A percentile compares a stretch with the other conserved stretches of the same genome.
Evolutionary conservation across 2,888 invertebrate genomes (phyloP).

Genomic region (Papilio gigon): DNA sequence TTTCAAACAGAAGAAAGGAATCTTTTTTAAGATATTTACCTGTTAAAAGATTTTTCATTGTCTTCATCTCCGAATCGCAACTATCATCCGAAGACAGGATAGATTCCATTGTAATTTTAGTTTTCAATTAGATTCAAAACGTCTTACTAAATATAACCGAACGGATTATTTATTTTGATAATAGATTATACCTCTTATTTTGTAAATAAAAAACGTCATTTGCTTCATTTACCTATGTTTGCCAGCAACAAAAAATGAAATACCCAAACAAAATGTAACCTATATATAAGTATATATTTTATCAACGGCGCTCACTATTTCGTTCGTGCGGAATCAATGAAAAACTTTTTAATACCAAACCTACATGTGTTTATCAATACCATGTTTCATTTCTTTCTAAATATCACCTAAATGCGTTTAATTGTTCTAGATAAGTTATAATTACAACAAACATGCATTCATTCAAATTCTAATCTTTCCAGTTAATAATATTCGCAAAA

Average conservation of each 20-base stretch:
- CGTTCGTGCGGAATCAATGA: too few species aligned
- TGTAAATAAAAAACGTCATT: slow-evolving; percentile 40
- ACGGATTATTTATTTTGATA: slow-evolving; percentile 14
- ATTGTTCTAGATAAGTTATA: too few species aligned
- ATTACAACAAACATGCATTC: too few species aligned
- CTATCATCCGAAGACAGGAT: slow-evolving; percentile 71
- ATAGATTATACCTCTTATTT: slow-evolving; percentile 31
- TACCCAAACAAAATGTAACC: background rate
- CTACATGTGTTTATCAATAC: too few species aligned
- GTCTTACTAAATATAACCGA: background rate
- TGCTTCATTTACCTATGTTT: background rate
- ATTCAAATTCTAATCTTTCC: too few species aligned
- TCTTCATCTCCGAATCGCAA: slow-evolving; percentile 71
- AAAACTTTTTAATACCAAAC: too few species aligned
- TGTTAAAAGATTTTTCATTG: slow-evolving; percentile 68
- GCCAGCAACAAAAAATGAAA: slow-evolving; percentile 26
- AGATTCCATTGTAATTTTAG: slow-evolving; percentile 50
- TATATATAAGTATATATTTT: too few species aligned
- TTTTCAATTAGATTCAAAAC: background rate
- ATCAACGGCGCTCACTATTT: too few species aligned
- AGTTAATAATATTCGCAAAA: too few species aligned
- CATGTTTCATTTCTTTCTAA: too few species aligned
- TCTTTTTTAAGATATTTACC: slow-evolving; percentile 54
- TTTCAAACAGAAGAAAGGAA: background rate
- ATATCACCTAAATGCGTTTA: too few species aligned